Conservation (phyloP, 2,888 invertebrate species). For the Fragum fragum region DNA sequence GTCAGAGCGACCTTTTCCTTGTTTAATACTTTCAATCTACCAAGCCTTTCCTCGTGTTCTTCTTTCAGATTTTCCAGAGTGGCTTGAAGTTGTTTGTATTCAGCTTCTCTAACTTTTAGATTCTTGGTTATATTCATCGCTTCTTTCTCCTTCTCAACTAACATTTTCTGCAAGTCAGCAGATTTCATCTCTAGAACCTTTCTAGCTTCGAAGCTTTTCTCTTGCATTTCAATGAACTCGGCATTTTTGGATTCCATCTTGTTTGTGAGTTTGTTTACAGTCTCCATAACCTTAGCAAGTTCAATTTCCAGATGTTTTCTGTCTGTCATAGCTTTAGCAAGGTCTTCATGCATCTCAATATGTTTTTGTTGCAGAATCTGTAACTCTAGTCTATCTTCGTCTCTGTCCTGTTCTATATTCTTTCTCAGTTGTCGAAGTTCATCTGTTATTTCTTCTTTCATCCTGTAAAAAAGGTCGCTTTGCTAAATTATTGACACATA, state of each 20-base stretch:
- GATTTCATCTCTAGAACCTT: constrained; percentile 52
- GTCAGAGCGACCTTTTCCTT: constrained; percentile 60
- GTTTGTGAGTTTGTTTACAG: constrained; percentile 52
- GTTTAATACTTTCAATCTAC: constrained; percentile 51
- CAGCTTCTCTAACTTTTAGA: constrained; percentile 54
- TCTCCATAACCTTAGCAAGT: constrained; percentile 48
- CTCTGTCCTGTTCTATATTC: constrained; percentile 63
- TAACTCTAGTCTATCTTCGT: constrained; percentile 59
- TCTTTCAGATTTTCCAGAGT: constrained; percentile 61
- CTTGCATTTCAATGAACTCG: constrained; percentile 54
- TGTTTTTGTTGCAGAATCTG: constrained; percentile 63
- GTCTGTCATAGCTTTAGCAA: constrained; percentile 50
- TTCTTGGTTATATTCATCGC: constrained; percentile 45
- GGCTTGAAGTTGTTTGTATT: constrained; percentile 60
- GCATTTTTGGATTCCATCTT: constrained; percentile 52
- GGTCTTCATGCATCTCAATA: constrained; percentile 57
- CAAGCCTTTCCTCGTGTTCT: constrained; percentile 66
- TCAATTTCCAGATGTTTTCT: constrained; percentile 50
- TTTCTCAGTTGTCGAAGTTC: constrained; percentile 59
- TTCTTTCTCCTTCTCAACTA: constrained; percentile 59
- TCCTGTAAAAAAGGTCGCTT: constrained; percentile 48
- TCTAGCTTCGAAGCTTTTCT: constrained; percentile 54
- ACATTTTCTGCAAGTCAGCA: constrained; percentile 50
- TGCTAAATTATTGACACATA: too few species aligned
- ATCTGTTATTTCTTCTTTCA: constrained; percentile 68